Percentiles rank a stretch among this genome's conserved stretches.
Conservation (phyloP, 2,888 invertebrate genomes). For the Alentia gelatinosa region DNA sequence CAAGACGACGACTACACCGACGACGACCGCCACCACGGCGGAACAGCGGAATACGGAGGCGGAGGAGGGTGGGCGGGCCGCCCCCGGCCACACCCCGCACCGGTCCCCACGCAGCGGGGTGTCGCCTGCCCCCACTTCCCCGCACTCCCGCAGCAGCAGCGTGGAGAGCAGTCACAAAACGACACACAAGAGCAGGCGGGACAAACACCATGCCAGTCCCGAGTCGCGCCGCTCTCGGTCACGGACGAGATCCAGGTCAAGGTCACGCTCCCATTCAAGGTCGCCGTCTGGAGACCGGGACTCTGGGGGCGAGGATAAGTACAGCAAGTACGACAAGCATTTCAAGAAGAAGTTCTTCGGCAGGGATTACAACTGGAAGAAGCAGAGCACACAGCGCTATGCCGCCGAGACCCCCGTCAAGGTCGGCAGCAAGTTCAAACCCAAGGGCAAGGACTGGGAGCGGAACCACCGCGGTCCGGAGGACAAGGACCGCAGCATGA, state of each 20-base stretch:
- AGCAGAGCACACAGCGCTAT: constrained; percentile 54
- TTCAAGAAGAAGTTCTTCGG: constrained; percentile 67
- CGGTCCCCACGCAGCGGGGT: constrained; percentile 16
- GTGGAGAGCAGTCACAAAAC: constrained; percentile 23
- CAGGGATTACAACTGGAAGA: constrained; percentile 54
- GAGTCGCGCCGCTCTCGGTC: not conserved
- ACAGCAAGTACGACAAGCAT: constrained; percentile 63
- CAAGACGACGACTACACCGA: not conserved
- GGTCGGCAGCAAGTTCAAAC: constrained; percentile 48
- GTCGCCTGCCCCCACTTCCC: not conserved
- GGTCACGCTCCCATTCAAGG: constrained; percentile 22
- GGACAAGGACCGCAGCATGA: not conserved
- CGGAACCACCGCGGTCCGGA: not conserved
- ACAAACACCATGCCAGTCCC: not conserved
- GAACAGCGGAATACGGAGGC: not conserved
- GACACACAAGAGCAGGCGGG: not conserved
- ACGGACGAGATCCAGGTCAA: constrained; percentile 2
- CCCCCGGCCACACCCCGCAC: constrained; percentile 9
- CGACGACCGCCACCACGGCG: not conserved
- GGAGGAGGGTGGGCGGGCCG: not conserved
- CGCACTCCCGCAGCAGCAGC: constrained; percentile 50
- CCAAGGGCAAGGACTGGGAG: constrained; percentile 63
- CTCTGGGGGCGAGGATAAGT: constrained; percentile 56
- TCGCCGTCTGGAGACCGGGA: not conserved
- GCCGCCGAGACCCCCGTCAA: constrained; percentile 47